Evolutionary conservation across 1,140 invertebrate species (phyloP).

Genomic region (Heliothis virescens): DNA sequence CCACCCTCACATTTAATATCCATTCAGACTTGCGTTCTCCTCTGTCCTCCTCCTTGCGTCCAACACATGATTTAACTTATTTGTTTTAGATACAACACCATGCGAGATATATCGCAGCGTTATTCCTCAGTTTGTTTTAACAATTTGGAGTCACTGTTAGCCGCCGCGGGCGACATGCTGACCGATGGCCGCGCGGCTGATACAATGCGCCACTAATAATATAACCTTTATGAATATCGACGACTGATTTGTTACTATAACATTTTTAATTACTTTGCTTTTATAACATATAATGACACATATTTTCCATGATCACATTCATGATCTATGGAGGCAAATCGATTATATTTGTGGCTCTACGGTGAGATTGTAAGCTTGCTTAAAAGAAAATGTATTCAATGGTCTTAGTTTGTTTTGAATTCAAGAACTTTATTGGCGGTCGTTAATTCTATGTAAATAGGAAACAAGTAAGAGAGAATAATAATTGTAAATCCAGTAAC

Average conservation of each 20-base stretch:
- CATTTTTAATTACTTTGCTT: slow-evolving; percentile 49
- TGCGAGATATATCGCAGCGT: slow-evolving; percentile 77
- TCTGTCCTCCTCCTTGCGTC: slow-evolving; percentile 52
- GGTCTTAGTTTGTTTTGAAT: slow-evolving; percentile 11
- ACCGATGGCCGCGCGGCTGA: slow-evolving; percentile 55
- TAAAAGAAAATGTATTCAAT: neutral
- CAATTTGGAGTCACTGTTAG: slow-evolving; percentile 56
- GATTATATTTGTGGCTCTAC: slow-evolving; percentile 5
- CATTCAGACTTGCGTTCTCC: slow-evolving; percentile 55
- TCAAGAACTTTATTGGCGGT: slow-evolving; percentile 9
- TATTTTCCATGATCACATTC: slow-evolving; percentile 16
- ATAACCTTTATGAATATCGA: slow-evolving; percentile 40
- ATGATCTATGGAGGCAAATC: neutral
- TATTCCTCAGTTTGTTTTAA: slow-evolving; percentile 70
- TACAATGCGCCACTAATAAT: slow-evolving; percentile 59
- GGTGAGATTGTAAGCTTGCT: neutral
- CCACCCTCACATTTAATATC: slow-evolving; percentile 60
- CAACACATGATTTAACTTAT: slow-evolving; percentile 80
- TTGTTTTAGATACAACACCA: slow-evolving; percentile 80
- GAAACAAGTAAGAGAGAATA: slow-evolving; percentile 19
- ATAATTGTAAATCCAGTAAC: slow-evolving; percentile 42
- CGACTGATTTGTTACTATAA: slow-evolving; percentile 46
- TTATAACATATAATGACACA: slow-evolving; percentile 47
- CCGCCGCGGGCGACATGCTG: slow-evolving; percentile 63
- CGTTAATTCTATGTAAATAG: slow-evolving; percentile 33